Evolutionary conservation across 2,888 invertebrate species (phyloP).

Genomic region (Keiferia lycopersicella): DNA sequence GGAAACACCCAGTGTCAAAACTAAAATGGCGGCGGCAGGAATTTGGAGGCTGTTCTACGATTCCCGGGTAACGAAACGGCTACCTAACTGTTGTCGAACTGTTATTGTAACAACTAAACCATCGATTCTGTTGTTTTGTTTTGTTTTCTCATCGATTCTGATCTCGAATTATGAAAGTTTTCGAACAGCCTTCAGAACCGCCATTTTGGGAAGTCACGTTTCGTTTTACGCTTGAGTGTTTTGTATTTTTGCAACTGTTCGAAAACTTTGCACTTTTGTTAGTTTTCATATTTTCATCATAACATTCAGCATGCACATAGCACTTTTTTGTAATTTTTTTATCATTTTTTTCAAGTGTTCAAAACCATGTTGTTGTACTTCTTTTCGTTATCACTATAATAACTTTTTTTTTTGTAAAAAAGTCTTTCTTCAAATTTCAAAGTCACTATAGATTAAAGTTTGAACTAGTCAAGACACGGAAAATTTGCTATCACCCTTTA

Average conservation of each 20-base stretch:
- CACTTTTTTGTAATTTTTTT: not conserved
- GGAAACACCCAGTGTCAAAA: conserved; percentile 61
- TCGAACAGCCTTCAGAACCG: conserved; percentile 85
- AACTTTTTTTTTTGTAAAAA: too few species aligned
- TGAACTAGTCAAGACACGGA: too few species aligned
- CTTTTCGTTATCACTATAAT: too few species aligned
- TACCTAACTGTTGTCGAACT: conserved; percentile 48
- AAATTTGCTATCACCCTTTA: too few species aligned
- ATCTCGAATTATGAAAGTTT: conserved; percentile 76
- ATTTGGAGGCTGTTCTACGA: conserved; percentile 82
- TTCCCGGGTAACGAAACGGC: conserved; percentile 55
- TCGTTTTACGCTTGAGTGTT: conserved; percentile 59
- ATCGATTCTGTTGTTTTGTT: conserved; percentile 66
- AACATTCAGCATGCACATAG: not conserved
- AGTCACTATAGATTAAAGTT: too few species aligned
- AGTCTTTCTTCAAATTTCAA: too few species aligned
- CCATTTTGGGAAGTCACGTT: conserved; percentile 64
- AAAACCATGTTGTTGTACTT: too few species aligned
- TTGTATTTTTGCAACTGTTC: conserved; percentile 77
- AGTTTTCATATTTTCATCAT: conserved; percentile 29
- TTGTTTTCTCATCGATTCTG: conserved; percentile 61
- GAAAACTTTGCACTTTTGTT: conserved; percentile 80
- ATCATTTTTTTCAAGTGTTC: not conserved
- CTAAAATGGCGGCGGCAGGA: conserved; percentile 78
- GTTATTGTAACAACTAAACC: conserved; percentile 45